Conservation (phyloP, 2,888 invertebrate species). For the Odontomyia ornata region DNA sequence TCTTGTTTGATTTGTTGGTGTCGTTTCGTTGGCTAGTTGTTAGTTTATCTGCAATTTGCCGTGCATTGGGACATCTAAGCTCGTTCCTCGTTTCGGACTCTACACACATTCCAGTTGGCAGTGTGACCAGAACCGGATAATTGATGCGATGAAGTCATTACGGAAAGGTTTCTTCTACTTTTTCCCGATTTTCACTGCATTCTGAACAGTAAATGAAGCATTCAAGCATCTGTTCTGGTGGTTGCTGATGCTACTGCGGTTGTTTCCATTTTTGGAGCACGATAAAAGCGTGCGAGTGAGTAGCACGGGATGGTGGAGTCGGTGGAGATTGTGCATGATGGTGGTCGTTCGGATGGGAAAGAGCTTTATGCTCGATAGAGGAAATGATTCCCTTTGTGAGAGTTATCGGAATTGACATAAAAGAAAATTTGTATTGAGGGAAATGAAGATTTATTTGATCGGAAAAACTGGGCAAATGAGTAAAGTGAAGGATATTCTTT, state of each 20-base stretch:
- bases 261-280: background rate
- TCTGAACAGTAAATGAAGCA: background rate
- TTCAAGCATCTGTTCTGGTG: background rate
- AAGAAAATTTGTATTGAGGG: too few species aligned
- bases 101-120: background rate
- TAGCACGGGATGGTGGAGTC: too few species aligned
- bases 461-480: too few species aligned
- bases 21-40: background rate
- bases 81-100: background rate
- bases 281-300: background rate
- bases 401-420: too few species aligned
- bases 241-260: background rate
- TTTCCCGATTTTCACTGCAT: background rate
- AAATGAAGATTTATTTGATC: too few species aligned
- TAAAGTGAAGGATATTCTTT: too few species aligned
- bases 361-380: too few species aligned
- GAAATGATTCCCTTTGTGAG: too few species aligned
- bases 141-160: slow-evolving; percentile 11
- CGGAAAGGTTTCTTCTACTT: background rate
- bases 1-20: background rate
- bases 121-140: slow-evolving; percentile 12
- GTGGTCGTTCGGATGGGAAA: too few species aligned
- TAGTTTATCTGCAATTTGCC: background rate
- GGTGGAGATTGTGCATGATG: too few species aligned
- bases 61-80: background rate